A percentile compares a stretch with the other conserved stretches of the same genome.
Conservation (phyloP, 2,797 vertebrate genomes). For the Rhinogobio ventralis region DNA sequence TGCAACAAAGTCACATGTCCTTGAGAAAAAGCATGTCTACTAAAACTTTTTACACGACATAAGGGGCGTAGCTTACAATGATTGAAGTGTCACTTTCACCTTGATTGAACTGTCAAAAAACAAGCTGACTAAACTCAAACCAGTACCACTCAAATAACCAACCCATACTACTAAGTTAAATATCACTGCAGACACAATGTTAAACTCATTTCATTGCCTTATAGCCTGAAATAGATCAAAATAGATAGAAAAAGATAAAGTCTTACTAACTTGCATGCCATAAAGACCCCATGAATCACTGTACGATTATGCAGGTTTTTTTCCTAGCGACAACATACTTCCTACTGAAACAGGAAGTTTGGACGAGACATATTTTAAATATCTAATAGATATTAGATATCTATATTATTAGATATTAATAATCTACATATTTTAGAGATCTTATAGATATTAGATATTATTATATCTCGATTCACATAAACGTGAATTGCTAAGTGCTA, state of each 20-base stretch:
- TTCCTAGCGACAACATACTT: slow-evolving; percentile 1
- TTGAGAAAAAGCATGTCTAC: background rate
- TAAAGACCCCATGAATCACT: background rate
- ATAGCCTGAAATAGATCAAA: background rate
- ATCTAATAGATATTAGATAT: background rate
- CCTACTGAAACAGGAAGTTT: slow-evolving; percentile 14
- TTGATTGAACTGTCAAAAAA: slow-evolving; percentile 19
- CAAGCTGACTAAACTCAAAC: slow-evolving; percentile 2
- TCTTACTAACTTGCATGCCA: background rate
- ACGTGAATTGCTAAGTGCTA: background rate
- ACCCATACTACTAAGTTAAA: background rate
- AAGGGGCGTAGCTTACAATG: background rate
- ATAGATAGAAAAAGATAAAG: too few species aligned
- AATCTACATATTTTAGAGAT: too few species aligned
- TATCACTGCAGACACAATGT: slow-evolving; percentile 4
- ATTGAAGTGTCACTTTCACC: slow-evolving; percentile 17
- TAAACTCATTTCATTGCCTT: background rate
- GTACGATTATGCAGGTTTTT: background rate
- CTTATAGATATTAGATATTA: too few species aligned
- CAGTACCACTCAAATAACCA: background rate
- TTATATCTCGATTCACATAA: background rate
- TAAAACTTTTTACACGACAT: background rate
- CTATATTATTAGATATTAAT: too few species aligned
- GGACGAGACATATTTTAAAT: background rate
- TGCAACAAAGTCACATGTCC: background rate